A percentile compares a stretch with the other conserved stretches of the same genome.
These are phyloP conservation scores for Dendronephthya gigantea DNA, from an alignment of 64 coral and sea anemone species.

Conservation along the genomic window DNA sequence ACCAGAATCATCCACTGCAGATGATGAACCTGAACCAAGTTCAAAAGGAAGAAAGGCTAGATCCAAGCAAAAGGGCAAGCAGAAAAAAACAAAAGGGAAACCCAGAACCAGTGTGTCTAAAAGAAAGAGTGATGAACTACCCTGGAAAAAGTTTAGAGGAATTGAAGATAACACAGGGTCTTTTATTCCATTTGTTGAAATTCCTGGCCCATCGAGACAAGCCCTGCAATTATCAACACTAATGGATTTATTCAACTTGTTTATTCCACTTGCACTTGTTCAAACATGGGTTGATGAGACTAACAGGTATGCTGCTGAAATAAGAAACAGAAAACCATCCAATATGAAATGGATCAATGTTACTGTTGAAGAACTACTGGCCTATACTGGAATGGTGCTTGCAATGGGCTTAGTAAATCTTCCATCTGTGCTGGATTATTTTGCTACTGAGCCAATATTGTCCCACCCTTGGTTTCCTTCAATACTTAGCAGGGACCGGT, in stretches of 20 bases:
- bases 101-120: not conserved
- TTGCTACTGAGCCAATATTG: not conserved
- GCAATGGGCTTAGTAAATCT: constrained; percentile 9
- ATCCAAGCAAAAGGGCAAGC: not conserved
- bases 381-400: constrained; percentile 1
- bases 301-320: not conserved
- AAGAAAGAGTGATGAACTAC: not conserved
- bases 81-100: not conserved
- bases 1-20: not conserved
- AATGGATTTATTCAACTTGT: not conserved
- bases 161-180: not conserved
- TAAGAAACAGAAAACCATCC: not conserved
- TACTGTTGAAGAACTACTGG: not conserved
- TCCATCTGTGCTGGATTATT: constrained; percentile 6
- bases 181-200: not conserved
- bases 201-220: not conserved
- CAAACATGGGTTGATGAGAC: not conserved
- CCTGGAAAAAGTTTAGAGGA: not conserved
- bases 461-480: constrained; percentile 12
- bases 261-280: not conserved
- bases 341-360: not conserved
- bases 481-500: not conserved
- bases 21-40: not conserved
- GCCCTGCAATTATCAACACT: not conserved
- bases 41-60: not conserved